Base-by-base conservation (phyloP, 2,888 invertebrate genomes). In the Nymphalis polychloros region DNA sequence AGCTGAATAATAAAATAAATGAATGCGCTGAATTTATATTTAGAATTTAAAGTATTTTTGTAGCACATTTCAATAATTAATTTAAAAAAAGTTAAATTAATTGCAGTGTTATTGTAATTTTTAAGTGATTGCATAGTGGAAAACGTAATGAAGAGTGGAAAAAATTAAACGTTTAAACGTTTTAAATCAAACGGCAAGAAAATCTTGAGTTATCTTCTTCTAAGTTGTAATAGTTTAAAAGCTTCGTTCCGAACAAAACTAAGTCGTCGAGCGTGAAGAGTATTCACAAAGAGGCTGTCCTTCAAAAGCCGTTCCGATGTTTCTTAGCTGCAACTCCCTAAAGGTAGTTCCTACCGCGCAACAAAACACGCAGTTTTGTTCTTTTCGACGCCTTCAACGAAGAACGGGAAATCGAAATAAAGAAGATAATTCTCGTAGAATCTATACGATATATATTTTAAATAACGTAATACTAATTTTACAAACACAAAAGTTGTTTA, bases 171-270 rank as follows among this genome's bases (percentile, higher is more conserved):
- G 31, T 55, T 53, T 7, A 55, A 27, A 53, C 31, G 31, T 55
- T 55, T 55, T 31, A n/a, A 55, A 27, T 55, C 17, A 13, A 55
- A 7, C 31, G 53, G 17, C 31, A 55, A 55, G 53, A 55, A 55
- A 55, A 55, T 55, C 53, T 55, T 55, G 27, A 55, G 31, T n/a
- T 55, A 31, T 31, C 41, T 41, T 31, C 41, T 41, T 63, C 59
- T 41, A 67, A 67, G 57, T 63, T 63, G 57, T 68, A 64, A 61
- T 68, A 68, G 64, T 68, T 64, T 64, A 64, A 64, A 68, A 68
- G 59, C 48, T 64, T 52, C 59, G 46, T 59, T 35, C 53, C 63
- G 53, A 66, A 60, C 60, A 60, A 68, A 68, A 61, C 63, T 63
- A 63, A 64, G 50, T 57, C 52, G 61, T 64, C 53, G 61, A 61